Percentiles rank a stretch among this genome's conserved stretches.
These are phyloP conservation scores for Pemphigus obesinymphae DNA, from an alignment of 1,140 invertebrate genomes.

Conservation along the genomic window DNA sequence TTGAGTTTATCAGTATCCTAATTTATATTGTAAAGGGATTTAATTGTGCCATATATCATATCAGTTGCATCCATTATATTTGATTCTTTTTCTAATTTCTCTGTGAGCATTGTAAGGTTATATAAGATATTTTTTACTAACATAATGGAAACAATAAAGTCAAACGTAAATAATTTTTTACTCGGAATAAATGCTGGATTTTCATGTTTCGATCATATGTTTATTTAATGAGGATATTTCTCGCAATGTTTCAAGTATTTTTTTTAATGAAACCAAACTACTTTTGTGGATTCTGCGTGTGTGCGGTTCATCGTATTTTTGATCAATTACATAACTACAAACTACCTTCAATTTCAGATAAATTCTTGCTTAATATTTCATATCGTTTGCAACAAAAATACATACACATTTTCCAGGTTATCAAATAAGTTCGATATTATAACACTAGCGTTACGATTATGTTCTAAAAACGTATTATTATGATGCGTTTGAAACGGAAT, in stretches of 20 bases:
- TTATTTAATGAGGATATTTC: background rate
- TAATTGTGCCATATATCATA: no score
- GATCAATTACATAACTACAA: background rate
- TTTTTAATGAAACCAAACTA: background rate
- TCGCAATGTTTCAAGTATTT: background rate
- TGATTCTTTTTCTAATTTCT: no score
- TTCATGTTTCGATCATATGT: background rate
- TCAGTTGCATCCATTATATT: no score
- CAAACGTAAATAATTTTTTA: no score
- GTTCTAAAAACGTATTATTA: background rate
- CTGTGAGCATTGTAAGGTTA: no score
- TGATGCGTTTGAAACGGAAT: slow-evolving; percentile 3
- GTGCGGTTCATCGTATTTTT: background rate
- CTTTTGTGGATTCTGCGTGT: background rate
- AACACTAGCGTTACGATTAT: background rate
- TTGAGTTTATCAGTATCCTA: no score
- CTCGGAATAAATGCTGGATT: no score
- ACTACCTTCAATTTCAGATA: no score
- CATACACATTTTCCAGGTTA: background rate
- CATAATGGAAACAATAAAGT: no score
- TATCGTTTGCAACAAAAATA: slow-evolving; percentile 5
- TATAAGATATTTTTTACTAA: no score
- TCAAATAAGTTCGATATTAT: background rate
- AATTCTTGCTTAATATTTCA: no score
- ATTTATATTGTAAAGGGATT: no score